Evolutionary conservation across 2,797 vertebrate species (phyloP).

Genomic region (Chelon auratus): DNA sequence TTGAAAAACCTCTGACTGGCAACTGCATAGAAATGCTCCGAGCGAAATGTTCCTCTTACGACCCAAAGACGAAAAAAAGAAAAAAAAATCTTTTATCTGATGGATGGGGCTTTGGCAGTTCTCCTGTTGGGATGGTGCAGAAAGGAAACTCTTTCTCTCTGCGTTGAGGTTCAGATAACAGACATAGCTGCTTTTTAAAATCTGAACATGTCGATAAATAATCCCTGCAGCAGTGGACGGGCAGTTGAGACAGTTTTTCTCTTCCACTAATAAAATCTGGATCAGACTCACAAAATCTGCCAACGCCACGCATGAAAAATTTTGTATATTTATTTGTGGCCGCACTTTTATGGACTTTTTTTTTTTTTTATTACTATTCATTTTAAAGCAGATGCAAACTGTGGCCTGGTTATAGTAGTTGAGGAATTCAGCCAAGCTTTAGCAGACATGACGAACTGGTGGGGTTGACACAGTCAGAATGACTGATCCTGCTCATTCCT

Average conservation of each 20-base stretch:
- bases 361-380: too few species aligned
- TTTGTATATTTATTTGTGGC: constrained; percentile 3
- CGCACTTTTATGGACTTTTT: not conserved
- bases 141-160: constrained; percentile 53
- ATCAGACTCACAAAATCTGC: constrained; percentile 24
- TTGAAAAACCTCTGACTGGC: constrained; percentile 71
- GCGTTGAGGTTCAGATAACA: constrained; percentile 49
- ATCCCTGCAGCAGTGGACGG: constrained; percentile 1
- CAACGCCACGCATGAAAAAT: constrained; percentile 5
- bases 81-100: constrained; percentile 74
- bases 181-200: constrained; percentile 52
- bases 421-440: constrained; percentile 65
- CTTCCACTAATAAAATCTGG: constrained; percentile 5
- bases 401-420: not conserved
- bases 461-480: constrained; percentile 60
- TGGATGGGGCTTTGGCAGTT: constrained; percentile 64
- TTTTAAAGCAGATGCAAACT: too few species aligned
- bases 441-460: constrained; percentile 52
- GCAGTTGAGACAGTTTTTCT: constrained; percentile 21
- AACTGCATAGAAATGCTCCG: constrained; percentile 63
- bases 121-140: constrained; percentile 60
- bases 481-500: constrained; percentile 69
- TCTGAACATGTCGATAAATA: constrained; percentile 57
- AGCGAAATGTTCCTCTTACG: constrained; percentile 62
- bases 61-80: constrained; percentile 53